Percentiles rank a stretch among this genome's conserved stretches.
These are phyloP conservation scores for Ethmia dodecea DNA, from an alignment of 2,888 invertebrate species.

Conservation along the genomic window DNA sequence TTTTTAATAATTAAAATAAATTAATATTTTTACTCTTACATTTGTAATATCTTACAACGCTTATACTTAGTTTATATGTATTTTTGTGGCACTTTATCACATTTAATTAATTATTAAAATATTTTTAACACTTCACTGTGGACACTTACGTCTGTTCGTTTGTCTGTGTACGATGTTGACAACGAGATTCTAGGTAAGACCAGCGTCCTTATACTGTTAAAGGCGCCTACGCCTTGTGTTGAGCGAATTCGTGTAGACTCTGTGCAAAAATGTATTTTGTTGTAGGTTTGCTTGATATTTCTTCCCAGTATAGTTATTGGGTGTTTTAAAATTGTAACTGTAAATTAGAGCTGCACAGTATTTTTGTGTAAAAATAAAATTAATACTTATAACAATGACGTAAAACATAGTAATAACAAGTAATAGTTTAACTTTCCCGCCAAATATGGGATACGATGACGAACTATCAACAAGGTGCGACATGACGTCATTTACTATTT, in stretches of 20 bases:
- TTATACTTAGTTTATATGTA: no score
- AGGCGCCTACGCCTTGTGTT: constrained; percentile 50
- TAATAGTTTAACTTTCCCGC: background rate
- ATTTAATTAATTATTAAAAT: no score
- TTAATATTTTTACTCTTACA: no score
- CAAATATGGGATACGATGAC: no score
- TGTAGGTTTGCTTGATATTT: no score
- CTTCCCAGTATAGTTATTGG: background rate
- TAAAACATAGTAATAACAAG: background rate
- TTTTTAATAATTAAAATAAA: no score
- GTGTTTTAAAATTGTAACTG: background rate
- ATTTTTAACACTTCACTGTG: constrained; percentile 32
- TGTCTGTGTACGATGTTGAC: constrained; percentile 48
- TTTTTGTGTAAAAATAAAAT: background rate
- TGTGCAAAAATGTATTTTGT: constrained; percentile 9
- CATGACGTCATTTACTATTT: no score
- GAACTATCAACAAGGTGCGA: no score
- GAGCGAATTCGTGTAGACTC: constrained; percentile 19
- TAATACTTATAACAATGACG: background rate
- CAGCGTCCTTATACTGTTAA: constrained; percentile 52
- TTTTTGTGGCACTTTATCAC: no score
- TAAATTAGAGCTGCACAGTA: background rate
- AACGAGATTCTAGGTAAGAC: constrained; percentile 38
- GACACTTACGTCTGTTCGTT: constrained; percentile 59
- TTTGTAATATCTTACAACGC: no score